Evolutionary conservation across 2,888 invertebrate species (phyloP), one percentile per base, ranked within the genome.

Genomic region (Biston stratarius): DNA sequence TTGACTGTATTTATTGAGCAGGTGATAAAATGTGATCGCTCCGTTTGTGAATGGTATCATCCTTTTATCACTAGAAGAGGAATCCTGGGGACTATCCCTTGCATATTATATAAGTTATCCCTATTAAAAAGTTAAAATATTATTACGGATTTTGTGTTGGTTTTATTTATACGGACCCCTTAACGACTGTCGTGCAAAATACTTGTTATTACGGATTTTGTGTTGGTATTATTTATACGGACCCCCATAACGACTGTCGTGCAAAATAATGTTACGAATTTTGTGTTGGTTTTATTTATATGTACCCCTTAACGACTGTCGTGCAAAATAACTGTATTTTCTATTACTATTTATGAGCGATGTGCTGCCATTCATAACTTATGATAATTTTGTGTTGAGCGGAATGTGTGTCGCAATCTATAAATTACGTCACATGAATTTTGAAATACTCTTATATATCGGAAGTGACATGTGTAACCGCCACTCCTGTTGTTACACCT

Each of bases 21-120:
- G 90, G 91, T 92, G 92, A 92, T 92, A 90, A 89, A 88, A 89
- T 90, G 92, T 90, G 93, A 91, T 91, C 85, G 69, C 85, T 86
- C 91, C 92, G 87, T 90, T 90, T 85, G 83, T 87, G 88, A 88
- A 89, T 89, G 92, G 89, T 88, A 85, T 87, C 83, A 86, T 89
- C 90, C 86, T 89, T 92, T 91, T 92, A 90, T 92, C 92, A 90
- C 91, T 91, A 90, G 89, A 91, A 70, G 84, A 89, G 81, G 84
- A 89, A 89, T 86, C 89, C 88, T 89, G 86, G 92, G 92, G 91
- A 90, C 85, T 91, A 90, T 89, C 92, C 92, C 92, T 89, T 90
- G 89, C 91, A 92, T 93, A 92, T 92, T 92, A 93, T 92, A 92
- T 93, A 93, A 93, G 93, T 93, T 93, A 93, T 92, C 92, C 91